Conservation (phyloP, 2,888 invertebrate species). For the Drosophila suboccidentalis region DNA sequence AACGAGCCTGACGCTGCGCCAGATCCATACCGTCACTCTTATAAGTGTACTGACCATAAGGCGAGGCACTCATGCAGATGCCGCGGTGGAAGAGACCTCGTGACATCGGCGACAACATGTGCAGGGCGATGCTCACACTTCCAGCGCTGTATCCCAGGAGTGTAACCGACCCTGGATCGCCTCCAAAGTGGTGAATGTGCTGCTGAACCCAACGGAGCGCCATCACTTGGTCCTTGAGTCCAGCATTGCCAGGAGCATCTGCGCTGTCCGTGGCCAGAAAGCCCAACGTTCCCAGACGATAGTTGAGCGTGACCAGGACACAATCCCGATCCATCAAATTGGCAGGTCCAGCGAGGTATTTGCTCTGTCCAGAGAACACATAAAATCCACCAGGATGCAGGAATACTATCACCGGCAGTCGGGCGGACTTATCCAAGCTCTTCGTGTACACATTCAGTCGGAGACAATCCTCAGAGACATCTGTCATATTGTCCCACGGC, state of each 20-base stretch:
- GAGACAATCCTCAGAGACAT: slow-evolving; percentile 87
- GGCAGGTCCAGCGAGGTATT: slow-evolving; percentile 86
- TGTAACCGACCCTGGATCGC: slow-evolving; percentile 88
- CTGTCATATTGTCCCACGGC: slow-evolving; percentile 71
- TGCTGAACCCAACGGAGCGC: slow-evolving; percentile 89
- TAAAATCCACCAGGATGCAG: slow-evolving; percentile 90
- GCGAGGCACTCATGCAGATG: slow-evolving; percentile 89
- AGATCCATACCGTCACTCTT: slow-evolving; percentile 84
- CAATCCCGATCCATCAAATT: slow-evolving; percentile 89
- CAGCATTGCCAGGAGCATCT: slow-evolving; percentile 89
- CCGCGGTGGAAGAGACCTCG: slow-evolving; percentile 90
- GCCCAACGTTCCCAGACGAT: slow-evolving; percentile 87
- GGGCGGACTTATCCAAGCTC: slow-evolving; percentile 46
- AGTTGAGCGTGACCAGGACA: slow-evolving; percentile 89
- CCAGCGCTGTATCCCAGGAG: slow-evolving; percentile 88
- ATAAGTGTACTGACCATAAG: slow-evolving; percentile 86
- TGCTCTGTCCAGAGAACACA: slow-evolving; percentile 87
- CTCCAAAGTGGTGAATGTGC: slow-evolving; percentile 89
- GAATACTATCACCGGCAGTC: slow-evolving; percentile 88
- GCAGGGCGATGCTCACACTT: slow-evolving; percentile 86
- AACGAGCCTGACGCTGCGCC: slow-evolving; percentile 88
- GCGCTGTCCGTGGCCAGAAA: slow-evolving; percentile 89
- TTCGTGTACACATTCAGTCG: slow-evolving; percentile 87
- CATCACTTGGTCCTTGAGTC: slow-evolving; percentile 90
- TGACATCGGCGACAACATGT: slow-evolving; percentile 89